Percentiles rank a stretch among this genome's conserved stretches.
These are phyloP conservation scores for Cotesia congregata DNA, from an alignment of 2,888 invertebrate genomes.

Conservation along the genomic window DNA sequence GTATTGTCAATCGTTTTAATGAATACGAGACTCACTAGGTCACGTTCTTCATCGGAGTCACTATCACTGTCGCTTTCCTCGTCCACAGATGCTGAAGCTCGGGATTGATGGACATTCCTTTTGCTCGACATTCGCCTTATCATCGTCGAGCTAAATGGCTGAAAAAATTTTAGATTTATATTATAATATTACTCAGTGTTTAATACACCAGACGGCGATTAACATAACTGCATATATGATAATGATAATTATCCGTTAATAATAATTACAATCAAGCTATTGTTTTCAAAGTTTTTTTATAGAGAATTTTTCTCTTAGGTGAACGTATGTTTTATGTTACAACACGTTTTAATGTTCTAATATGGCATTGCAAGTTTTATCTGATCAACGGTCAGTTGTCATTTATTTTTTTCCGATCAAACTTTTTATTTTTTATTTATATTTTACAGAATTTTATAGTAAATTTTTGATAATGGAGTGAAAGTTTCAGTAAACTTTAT, in stretches of 20 bases:
- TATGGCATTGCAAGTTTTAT: too few species aligned
- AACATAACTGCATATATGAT: neutral
- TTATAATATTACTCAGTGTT: neutral
- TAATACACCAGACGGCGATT: neutral
- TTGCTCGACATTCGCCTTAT: conserved; percentile 58
- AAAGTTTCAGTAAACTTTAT: too few species aligned
- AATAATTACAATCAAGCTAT: neutral
- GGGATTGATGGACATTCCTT: conserved; percentile 58
- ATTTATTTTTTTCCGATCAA: too few species aligned
- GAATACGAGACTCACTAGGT: conserved; percentile 69
- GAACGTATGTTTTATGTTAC: too few species aligned
- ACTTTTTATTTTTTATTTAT: too few species aligned
- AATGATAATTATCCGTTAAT: neutral
- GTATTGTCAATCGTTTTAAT: neutral
- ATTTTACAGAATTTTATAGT: too few species aligned
- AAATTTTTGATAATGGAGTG: too few species aligned
- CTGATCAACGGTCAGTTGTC: too few species aligned
- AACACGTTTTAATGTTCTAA: too few species aligned
- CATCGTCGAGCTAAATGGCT: conserved; percentile 47
- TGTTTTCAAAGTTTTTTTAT: neutral
- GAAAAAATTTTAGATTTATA: conserved; percentile 41
- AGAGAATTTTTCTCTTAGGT: neutral
- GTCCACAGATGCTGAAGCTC: conserved; percentile 50
- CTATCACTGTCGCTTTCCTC: conserved; percentile 74
- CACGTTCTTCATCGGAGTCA: conserved; percentile 74